Conservation (phyloP, 2,113 vertebrate species). For the Xenus cinereus region DNA sequence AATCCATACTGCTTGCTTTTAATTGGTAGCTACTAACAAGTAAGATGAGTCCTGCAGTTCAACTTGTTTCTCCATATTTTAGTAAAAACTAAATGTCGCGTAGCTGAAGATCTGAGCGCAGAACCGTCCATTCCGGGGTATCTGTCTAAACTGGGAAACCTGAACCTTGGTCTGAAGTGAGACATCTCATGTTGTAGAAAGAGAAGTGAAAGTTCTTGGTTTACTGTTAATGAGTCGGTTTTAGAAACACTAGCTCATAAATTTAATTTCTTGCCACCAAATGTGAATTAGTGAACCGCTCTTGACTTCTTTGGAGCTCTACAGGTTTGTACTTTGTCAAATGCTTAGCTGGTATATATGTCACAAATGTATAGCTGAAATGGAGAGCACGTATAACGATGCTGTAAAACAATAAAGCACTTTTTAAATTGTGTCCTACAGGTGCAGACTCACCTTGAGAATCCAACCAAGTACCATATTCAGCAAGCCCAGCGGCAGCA, state of each 20-base stretch:
- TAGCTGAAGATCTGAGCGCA: background rate
- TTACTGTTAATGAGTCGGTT: background rate
- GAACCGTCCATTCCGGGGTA: background rate
- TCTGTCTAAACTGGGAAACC: background rate
- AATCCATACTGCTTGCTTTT: background rate
- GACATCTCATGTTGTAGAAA: background rate
- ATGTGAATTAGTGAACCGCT: fast-evolving
- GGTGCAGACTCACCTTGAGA: slow-evolving; percentile 97
- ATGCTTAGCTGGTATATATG: background rate
- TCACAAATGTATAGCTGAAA: background rate
- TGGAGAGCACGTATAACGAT: fast-evolving
- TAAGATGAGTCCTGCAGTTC: background rate
- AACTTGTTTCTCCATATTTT: background rate
- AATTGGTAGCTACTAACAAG: background rate
- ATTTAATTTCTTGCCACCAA: background rate
- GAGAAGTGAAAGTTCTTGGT: background rate
- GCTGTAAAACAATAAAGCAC: background rate
- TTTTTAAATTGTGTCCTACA: slow-evolving; percentile 44
- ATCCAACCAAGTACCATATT: slow-evolving; percentile 94
- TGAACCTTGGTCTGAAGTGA: background rate
- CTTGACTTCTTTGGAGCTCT: background rate
- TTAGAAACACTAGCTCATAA: background rate
- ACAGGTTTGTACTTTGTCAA: background rate
- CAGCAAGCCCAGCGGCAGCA: slow-evolving; percentile 96
- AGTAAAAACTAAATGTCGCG: background rate